Evolutionary conservation across 1,140 invertebrate genomes (phyloP).

Genomic region (Procambarus virginalis): DNA sequence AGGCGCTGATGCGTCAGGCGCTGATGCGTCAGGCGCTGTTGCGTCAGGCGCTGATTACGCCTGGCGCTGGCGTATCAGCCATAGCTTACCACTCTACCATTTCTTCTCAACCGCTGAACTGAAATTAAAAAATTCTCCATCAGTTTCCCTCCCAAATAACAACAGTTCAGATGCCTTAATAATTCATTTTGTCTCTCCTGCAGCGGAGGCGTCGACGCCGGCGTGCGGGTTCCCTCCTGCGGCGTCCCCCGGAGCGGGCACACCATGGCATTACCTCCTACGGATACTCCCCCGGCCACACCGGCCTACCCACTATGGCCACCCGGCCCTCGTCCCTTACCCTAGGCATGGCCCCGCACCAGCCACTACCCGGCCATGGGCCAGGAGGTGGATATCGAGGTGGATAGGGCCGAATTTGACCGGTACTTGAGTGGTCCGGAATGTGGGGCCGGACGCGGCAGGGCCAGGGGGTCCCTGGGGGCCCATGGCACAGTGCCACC

Average conservation of each 20-base stretch:
- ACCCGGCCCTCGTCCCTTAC: constrained; percentile 16
- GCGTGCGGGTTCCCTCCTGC: constrained; percentile 12
- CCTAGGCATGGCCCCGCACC: constrained; percentile 23
- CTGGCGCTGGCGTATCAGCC: too few species aligned
- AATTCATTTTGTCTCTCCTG: not conserved
- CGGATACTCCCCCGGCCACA: constrained; percentile 37
- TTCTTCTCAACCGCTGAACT: too few species aligned
- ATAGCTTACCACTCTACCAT: too few species aligned
- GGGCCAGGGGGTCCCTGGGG: not conserved
- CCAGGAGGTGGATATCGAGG: constrained; percentile 57
- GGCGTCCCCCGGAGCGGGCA: constrained; percentile 7
- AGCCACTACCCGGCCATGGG: constrained; percentile 38
- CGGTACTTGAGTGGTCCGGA: constrained; percentile 55
- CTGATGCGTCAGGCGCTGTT: too few species aligned
- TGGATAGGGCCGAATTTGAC: constrained; percentile 53
- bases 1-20: too few species aligned
- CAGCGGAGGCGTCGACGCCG: constrained; percentile 22
- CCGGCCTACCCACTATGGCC: constrained; percentile 30
- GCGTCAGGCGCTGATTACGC: too few species aligned
- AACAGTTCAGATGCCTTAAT: too few species aligned
- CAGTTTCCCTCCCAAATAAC: too few species aligned
- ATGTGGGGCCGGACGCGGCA: constrained; percentile 38
- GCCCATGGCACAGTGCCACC: constrained; percentile 38
- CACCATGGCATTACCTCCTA: constrained; percentile 30
- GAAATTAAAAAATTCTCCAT: too few species aligned